These are phyloP conservation scores for Mus pahari DNA, from an alignment of 2,113 vertebrate genomes.

Conservation along the genomic window DNA sequence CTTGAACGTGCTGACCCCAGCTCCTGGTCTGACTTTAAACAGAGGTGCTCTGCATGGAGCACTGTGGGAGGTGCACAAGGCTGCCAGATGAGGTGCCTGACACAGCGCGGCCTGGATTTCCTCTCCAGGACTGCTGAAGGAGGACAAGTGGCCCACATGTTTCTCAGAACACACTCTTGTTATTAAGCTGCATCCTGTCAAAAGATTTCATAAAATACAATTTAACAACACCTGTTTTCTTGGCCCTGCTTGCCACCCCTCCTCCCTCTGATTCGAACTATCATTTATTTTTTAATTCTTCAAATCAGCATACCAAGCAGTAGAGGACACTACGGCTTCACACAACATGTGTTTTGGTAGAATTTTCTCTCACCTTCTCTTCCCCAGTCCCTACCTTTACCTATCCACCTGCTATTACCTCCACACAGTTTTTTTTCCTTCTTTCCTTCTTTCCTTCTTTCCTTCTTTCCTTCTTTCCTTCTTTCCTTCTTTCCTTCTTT, in stretches of 20 bases:
- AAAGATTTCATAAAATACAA: background rate
- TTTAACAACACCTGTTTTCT: background rate
- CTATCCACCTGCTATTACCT: too few species aligned
- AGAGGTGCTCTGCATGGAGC: background rate
- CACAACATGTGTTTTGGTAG: background rate
- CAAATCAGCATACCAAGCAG: background rate
- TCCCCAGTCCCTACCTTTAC: too few species aligned
- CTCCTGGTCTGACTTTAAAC: background rate
- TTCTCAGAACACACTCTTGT: background rate
- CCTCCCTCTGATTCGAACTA: too few species aligned
- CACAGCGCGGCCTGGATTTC: background rate
- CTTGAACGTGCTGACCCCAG: background rate
- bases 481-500: fast-evolving
- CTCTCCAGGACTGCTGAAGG: background rate
- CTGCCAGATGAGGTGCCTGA: background rate
- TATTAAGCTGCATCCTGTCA: background rate
- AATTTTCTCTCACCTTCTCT: background rate
- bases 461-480: background rate
- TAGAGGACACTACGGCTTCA: background rate
- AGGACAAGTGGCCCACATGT: background rate
- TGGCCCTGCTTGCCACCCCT: background rate
- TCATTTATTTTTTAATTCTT: background rate
- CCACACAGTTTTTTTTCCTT: background rate
- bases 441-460: background rate
- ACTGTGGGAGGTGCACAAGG: fast-evolving